phyloP scores from a whole-genome alignment of 2,113 vertebrate genomes.

The Ceratotherium simum region DNA sequence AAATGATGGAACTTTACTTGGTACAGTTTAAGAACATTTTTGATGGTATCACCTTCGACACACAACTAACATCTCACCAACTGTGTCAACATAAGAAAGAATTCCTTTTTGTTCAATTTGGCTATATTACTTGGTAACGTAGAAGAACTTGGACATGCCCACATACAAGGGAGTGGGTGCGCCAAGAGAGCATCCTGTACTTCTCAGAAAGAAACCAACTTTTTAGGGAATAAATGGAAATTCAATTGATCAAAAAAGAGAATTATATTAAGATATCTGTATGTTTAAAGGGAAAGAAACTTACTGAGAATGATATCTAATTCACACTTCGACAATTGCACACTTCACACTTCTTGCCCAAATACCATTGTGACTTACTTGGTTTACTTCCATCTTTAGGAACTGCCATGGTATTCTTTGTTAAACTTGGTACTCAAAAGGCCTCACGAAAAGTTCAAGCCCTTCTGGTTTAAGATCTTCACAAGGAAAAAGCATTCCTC shows the following conservation, averaged over 20 bases:
- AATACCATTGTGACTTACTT: not conserved
- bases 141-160: not conserved
- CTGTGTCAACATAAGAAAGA: slow-evolving; percentile 3
- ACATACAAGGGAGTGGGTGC: not conserved
- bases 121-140: not conserved
- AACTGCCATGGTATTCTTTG: not conserved
- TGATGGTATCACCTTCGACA: not conserved
- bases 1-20: not conserved
- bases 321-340: not conserved
- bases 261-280: not conserved
- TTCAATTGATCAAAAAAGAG: not conserved
- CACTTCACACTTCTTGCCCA: not conserved
- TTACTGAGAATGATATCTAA: not conserved
- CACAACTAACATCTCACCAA: not conserved
- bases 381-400: not conserved
- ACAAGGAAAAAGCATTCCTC: not conserved
- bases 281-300: not conserved
- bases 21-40: slow-evolving; percentile 17
- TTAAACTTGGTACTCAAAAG: not conserved
- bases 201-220: not conserved
- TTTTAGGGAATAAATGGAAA: slow-evolving; percentile 12
- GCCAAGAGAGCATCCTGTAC: not conserved
- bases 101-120: not conserved
- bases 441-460: not conserved
- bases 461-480: not conserved